Conservation (phyloP, 2,888 invertebrate genomes). For the Erynnis tages region DNA sequence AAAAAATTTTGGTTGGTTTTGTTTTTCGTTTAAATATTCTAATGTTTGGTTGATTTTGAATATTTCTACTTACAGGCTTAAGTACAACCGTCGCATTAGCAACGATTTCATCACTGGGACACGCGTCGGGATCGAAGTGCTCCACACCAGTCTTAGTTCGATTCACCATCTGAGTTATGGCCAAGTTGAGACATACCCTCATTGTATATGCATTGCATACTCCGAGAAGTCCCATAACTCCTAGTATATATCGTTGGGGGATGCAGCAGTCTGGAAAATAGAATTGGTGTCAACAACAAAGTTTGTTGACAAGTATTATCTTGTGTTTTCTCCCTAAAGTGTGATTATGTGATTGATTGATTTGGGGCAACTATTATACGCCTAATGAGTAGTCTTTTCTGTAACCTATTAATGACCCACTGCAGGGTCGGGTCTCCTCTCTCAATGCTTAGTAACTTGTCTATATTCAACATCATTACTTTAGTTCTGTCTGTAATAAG, state of each 20-base stretch:
- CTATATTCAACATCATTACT: too few species aligned
- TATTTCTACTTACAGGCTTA: constrained; percentile 53
- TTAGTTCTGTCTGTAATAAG: too few species aligned
- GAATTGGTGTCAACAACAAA: not conserved
- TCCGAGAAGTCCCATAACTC: constrained; percentile 87
- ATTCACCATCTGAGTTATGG: constrained; percentile 86
- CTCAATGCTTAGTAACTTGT: too few species aligned
- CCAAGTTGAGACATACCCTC: constrained; percentile 86
- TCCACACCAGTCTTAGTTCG: constrained; percentile 36
- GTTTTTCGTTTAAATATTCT: too few species aligned
- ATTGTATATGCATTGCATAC: constrained; percentile 88
- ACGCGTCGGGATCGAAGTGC: constrained; percentile 53
- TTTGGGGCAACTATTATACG: too few species aligned
- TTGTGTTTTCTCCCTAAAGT: too few species aligned
- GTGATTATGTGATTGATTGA: too few species aligned
- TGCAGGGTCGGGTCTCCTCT: too few species aligned
- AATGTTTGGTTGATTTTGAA: not conserved
- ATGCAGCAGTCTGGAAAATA: constrained; percentile 76
- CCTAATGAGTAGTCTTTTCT: too few species aligned
- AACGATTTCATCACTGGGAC: constrained; percentile 48
- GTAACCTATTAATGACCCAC: too few species aligned
- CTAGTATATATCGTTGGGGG: constrained; percentile 85
- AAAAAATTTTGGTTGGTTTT: too few species aligned
- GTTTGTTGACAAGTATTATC: too few species aligned
- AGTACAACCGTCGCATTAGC: constrained; percentile 39